phyloP scores from a whole-genome alignment of 2,113 vertebrate species.

The Indicator maculatus region DNA sequence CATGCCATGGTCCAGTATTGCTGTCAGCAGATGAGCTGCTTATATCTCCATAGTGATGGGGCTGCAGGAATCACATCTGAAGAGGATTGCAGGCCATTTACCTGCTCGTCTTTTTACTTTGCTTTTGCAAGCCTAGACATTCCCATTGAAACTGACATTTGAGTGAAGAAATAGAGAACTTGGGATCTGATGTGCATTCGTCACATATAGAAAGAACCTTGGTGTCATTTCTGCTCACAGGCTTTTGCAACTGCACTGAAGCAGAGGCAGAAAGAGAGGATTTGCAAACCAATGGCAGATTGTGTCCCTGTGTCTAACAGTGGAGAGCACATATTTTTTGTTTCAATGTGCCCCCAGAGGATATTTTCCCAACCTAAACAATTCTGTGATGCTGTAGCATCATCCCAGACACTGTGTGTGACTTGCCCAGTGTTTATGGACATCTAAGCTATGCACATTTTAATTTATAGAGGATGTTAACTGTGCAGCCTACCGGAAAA shows the following conservation, averaged over 20 bases:
- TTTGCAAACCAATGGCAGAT: not conserved
- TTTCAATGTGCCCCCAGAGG: not conserved
- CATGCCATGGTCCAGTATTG: fast-evolving
- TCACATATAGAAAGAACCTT: not conserved
- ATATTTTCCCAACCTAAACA: not conserved
- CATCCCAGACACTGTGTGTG: not conserved
- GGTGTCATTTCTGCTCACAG: not conserved
- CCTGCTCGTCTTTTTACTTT: not conserved
- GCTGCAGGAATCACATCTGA: not conserved
- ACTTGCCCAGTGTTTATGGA: not conserved
- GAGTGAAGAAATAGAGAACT: not conserved
- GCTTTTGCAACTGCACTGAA: not conserved
- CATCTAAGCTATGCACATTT: not conserved
- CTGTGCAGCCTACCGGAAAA: not conserved
- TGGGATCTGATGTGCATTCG: not conserved
- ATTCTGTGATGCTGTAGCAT: not conserved
- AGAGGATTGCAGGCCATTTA: not conserved
- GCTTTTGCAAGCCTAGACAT: not conserved
- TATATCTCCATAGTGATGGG: not conserved
- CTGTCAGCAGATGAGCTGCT: not conserved
- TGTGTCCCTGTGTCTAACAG: not conserved
- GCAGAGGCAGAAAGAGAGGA: not conserved
- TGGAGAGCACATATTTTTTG: not conserved
- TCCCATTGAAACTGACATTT: not conserved
- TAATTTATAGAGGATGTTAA: slow-evolving; percentile 34